These are phyloP conservation scores for Podarcis siculus DNA, from an alignment of 2,797 vertebrate species.

Conservation along the genomic window DNA sequence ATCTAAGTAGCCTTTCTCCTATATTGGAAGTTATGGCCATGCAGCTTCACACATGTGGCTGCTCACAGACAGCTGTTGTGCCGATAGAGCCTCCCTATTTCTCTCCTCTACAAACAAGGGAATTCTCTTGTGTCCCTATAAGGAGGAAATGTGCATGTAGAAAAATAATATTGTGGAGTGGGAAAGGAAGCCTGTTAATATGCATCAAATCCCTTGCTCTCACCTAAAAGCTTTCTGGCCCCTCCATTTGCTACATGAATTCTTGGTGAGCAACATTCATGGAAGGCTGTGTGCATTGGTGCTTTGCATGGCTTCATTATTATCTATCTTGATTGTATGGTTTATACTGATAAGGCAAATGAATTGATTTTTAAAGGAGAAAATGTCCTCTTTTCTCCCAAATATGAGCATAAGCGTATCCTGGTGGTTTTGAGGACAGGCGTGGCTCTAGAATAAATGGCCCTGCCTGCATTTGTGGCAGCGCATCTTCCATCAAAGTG, in stretches of 20 bases:
- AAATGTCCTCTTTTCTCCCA: neutral
- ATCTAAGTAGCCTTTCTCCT: neutral
- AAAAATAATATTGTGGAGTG: no score
- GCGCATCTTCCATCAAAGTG: slow-evolving; percentile 28
- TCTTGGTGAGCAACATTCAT: neutral
- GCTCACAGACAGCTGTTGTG: neutral
- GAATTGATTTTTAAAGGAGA: neutral
- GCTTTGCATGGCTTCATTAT: neutral
- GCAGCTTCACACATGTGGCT: neutral
- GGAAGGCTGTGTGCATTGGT: neutral
- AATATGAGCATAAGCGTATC: neutral
- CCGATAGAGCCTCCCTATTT: neutral
- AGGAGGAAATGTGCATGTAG: no score
- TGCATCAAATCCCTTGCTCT: neutral
- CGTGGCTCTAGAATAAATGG: neutral
- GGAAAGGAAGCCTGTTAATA: neutral
- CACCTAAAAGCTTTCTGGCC: neutral
- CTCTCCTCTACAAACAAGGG: neutral
- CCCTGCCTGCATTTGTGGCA: neutral
- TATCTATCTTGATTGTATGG: neutral
- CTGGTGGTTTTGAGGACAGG: slow-evolving; percentile 6
- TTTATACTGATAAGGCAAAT: neutral
- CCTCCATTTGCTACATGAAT: neutral
- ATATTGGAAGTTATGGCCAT: neutral
- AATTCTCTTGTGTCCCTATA: neutral